Evolutionary conservation across 2,113 vertebrate species (phyloP), one percentile per base, ranked within the genome.

Genomic region (Campylorhamphus procurvoides): DNA sequence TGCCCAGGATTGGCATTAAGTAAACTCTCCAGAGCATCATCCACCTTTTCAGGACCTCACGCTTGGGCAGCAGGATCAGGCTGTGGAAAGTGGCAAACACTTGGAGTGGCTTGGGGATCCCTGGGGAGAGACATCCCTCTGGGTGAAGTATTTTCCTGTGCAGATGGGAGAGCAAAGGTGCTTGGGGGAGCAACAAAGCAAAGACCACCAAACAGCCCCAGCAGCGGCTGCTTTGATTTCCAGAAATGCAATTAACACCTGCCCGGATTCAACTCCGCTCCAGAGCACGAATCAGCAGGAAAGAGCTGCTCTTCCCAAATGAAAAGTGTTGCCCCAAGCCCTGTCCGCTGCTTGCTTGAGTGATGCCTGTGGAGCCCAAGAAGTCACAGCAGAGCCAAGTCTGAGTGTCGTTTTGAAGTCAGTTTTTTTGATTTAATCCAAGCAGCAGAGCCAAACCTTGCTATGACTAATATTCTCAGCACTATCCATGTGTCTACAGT

Each of bases 181-280:
- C 74, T 50, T 15, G 37, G 44, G 39, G 76, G 33, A 83, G 68
- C 83, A 77, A 35, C 22, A 59, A 81, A 81, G 47, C 33, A 3
- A 47, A 84, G 84, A 14, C 9, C 82, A 66, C 28, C 27, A 6
- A 37, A 42, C n/a, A 60, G 31, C 60, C 77, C 52, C 42, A 9
- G 68, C 25, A 9, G 37, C 0, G 4, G 25, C 73, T 17, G 71
- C 92, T 94, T 92, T 93, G 94, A 92, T 94, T 93, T 92, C 69
- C 76, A 89, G 76, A 68, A 77, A 92, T 15, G 56, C 84, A 94
- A 92, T 96, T 95, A 94, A 55, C 94, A 90, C 83, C 60, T 3
- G 0, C 24, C 24, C 29, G 0, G 2, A 12, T 42, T 27, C 58
- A 60, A 28, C 35, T 89, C 73, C 0, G 1, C 5, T 33, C 29